Conservation (phyloP, 2,797 vertebrate species). For the Semotilus atromaculatus region DNA sequence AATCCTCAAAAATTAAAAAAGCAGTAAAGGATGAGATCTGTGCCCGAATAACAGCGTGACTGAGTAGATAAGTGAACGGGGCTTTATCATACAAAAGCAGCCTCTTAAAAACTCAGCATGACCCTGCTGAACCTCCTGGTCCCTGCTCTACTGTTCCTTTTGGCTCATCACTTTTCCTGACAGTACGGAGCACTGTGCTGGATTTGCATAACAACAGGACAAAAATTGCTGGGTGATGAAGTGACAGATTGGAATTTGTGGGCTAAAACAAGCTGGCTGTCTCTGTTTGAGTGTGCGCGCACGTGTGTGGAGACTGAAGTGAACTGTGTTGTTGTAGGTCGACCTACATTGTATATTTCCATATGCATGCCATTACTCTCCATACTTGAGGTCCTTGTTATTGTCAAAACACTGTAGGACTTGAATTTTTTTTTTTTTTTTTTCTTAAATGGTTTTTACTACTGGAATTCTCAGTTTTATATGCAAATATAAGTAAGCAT, state of each 20-base stretch:
- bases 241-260: conserved; percentile 70
- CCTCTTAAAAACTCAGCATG: conserved; percentile 55
- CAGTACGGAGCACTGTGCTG: conserved; percentile 57
- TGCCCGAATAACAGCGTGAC: conserved; percentile 38
- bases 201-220: conserved; percentile 74
- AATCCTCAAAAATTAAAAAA: conserved; percentile 44
- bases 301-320: conserved; percentile 33
- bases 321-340: conserved; percentile 15
- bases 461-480: background rate
- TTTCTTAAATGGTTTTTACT: background rate
- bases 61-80: conserved; percentile 49
- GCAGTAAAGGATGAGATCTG: conserved; percentile 50
- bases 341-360: conserved; percentile 7
- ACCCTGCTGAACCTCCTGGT: conserved; percentile 51
- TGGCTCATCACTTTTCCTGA: conserved; percentile 71
- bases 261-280: conserved; percentile 67
- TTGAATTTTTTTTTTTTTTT: background rate
- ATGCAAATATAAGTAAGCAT: background rate
- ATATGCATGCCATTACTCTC: background rate
- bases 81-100: conserved; percentile 57
- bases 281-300: conserved; percentile 50
- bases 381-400: conserved; percentile 10
- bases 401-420: conserved; percentile 19
- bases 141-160: conserved; percentile 46
- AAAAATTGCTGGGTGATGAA: conserved; percentile 61